Base-by-base conservation (phyloP, 2,113 vertebrate genomes). In the Lampris incognitus region DNA sequence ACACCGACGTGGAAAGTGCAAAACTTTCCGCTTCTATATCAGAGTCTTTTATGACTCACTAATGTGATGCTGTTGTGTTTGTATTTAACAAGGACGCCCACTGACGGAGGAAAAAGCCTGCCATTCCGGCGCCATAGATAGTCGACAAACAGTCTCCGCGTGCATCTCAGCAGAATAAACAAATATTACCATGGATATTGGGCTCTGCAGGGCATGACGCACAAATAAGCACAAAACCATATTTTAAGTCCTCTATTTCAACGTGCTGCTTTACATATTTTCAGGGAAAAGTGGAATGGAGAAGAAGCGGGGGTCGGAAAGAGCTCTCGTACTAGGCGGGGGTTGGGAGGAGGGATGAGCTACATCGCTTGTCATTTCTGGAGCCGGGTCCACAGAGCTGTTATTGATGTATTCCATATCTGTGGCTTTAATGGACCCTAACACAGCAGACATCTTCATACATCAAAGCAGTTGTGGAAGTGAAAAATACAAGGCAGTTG, bases 361-460 rank as follows among this genome's bases (percentile, higher is more conserved):
- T 55, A 73, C 82, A 82, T 78, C 37, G 66, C 44, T 60, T 83
- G 75, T 74, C 74, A 76, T 78, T 76, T 61, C 58, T 56, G n/a
- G 11, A 79, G 60, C 51, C 7, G 66, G 73, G 76, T 65, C 2
- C 58, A 73, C 58, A 44, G 73, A 42, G 9, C 57, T 68, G 56
- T 66, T 85, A 85, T 78, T 81, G 78, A 88, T 89, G 81, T 52
- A 59, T 74, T 74, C 49, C 41, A 58, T 72, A 87, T 82, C 54
- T 80, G 65, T 58, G 64, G 72, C 63, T 41, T 69, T 85, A 85
- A 86, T 83, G 79, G 79, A 78, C 70, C 86, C 51, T 62, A 81
- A 83, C 75, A 60, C 13, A 52, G 59, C 49, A 61, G 74, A 81
- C 59, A 56, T 78, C 56, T 87, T 83, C 81, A 83, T 85, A 72